Percentiles rank a stretch among this genome's conserved stretches.
phyloP scores from a whole-genome alignment of 2,797 vertebrate species.

The Macroramphosus scolopax region DNA sequence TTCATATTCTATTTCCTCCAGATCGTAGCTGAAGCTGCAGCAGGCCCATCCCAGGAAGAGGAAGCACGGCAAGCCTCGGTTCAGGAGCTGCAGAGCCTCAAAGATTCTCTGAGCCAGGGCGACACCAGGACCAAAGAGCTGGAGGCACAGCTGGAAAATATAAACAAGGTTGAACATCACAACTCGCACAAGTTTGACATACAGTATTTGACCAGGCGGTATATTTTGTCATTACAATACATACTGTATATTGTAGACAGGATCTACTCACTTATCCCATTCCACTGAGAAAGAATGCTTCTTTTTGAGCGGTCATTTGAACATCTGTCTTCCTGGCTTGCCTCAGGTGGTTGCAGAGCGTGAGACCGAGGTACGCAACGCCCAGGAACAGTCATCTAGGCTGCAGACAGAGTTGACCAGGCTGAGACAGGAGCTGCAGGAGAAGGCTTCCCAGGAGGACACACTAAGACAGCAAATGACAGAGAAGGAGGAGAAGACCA shows the following conservation, averaged over 20 bases:
- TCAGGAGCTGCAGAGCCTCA: conserved; percentile 87
- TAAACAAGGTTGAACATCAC: conserved; percentile 83
- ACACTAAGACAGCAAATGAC: conserved; percentile 87
- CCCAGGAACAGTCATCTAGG: conserved; percentile 85
- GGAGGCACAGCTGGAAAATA: conserved; percentile 85
- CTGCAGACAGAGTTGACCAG: conserved; percentile 84
- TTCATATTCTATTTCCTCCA: conserved; percentile 26
- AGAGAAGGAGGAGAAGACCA: conserved; percentile 95
- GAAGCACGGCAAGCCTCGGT: conserved; percentile 85
- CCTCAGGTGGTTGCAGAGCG: conserved; percentile 84
- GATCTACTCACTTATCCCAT: too few relatives aligned
- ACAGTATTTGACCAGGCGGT: not conserved
- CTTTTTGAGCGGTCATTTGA: too few relatives aligned
- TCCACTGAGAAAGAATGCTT: too few relatives aligned
- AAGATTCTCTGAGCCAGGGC: conserved; percentile 83
- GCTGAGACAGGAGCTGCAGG: conserved; percentile 89
- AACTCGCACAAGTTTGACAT: conserved; percentile 1
- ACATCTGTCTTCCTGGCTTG: not conserved
- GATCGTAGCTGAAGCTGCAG: conserved; percentile 81
- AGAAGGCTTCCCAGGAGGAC: conserved; percentile 86
- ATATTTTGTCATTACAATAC: not conserved
- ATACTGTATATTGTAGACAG: too few relatives aligned
- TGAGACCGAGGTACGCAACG: conserved; percentile 81
- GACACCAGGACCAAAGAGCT: conserved; percentile 83
- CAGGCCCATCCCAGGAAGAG: conserved; percentile 81